phyloP scores from a whole-genome alignment of 1,140 invertebrate genomes.

The Heliconius hermathena region DNA sequence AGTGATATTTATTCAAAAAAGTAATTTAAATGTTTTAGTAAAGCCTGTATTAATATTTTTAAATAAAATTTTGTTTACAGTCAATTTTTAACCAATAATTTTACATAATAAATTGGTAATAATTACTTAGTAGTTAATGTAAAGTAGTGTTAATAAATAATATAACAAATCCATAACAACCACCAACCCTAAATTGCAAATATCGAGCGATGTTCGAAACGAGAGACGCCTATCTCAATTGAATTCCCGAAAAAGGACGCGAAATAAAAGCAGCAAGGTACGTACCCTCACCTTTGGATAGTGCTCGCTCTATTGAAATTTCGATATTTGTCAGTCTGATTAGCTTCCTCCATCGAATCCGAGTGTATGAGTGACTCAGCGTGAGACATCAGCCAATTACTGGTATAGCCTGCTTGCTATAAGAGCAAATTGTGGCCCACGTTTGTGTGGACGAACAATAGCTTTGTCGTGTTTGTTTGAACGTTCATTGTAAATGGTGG shows the following conservation, averaged over 20 bases:
- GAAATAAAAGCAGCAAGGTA: slow-evolving; percentile 59
- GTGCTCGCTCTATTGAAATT: slow-evolving; percentile 65
- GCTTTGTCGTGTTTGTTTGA: slow-evolving; percentile 38
- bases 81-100: background rate
- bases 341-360: slow-evolving; percentile 59
- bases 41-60: background rate
- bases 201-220: slow-evolving; percentile 59
- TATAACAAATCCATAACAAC: background rate
- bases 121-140: too few species aligned
- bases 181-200: slow-evolving; percentile 65
- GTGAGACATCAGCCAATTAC: slow-evolving; percentile 54
- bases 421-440: slow-evolving; percentile 45
- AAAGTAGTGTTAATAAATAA: background rate
- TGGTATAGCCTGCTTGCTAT: slow-evolving; percentile 30
- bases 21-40: background rate
- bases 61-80: too few species aligned
- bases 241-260: slow-evolving; percentile 60
- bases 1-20: background rate
- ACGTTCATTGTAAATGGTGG: background rate
- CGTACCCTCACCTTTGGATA: slow-evolving; percentile 59
- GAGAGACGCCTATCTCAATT: slow-evolving; percentile 64
- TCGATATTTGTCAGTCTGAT: slow-evolving; percentile 74
- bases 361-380: slow-evolving; percentile 57
- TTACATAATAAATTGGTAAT: background rate
- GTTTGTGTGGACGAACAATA: slow-evolving; percentile 63